Evolutionary conservation across 2,888 invertebrate genomes (phyloP).

Genomic region (Eledona agricola): DNA sequence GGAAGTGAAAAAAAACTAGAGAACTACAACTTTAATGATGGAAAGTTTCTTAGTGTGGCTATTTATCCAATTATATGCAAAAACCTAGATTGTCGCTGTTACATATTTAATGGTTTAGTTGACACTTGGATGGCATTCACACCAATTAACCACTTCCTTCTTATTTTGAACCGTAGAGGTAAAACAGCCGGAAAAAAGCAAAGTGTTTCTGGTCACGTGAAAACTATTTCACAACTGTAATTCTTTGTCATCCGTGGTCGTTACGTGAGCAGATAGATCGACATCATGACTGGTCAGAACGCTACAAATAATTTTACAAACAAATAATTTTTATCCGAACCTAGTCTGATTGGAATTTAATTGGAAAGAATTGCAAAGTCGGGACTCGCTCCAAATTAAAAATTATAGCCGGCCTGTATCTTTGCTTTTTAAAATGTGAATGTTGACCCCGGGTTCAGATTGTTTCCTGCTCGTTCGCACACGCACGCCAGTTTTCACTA

Average conservation of each 20-base stretch:
- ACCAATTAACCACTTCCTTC: slow-evolving; percentile 11
- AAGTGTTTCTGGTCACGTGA: slow-evolving; percentile 17
- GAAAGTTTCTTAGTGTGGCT: neutral
- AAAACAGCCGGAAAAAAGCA: slow-evolving; percentile 9
- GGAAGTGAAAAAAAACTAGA: slow-evolving; percentile 4
- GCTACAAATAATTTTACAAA: no score
- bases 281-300: slow-evolving; percentile 14
- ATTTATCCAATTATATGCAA: slow-evolving; percentile 1
- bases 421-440: slow-evolving; percentile 23
- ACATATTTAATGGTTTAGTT: no score
- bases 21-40: slow-evolving; percentile 1
- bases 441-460: slow-evolving; percentile 26
- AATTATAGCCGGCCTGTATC: no score
- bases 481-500: slow-evolving; percentile 14
- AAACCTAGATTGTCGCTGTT: no score
- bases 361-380: no score
- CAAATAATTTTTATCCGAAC: slow-evolving; percentile 8
- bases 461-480: slow-evolving; percentile 20
- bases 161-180: slow-evolving; percentile 6
- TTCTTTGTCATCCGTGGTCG: slow-evolving; percentile 19
- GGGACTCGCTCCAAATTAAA: no score
- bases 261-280: slow-evolving; percentile 18
- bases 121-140: no score
- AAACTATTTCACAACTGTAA: slow-evolving; percentile 20
- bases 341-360: slow-evolving; percentile 4